A percentile compares a stretch with the other conserved stretches of the same genome.
These are phyloP conservation scores for Ataeniobius toweri DNA, from an alignment of 2,797 vertebrate genomes.

Conservation along the genomic window DNA sequence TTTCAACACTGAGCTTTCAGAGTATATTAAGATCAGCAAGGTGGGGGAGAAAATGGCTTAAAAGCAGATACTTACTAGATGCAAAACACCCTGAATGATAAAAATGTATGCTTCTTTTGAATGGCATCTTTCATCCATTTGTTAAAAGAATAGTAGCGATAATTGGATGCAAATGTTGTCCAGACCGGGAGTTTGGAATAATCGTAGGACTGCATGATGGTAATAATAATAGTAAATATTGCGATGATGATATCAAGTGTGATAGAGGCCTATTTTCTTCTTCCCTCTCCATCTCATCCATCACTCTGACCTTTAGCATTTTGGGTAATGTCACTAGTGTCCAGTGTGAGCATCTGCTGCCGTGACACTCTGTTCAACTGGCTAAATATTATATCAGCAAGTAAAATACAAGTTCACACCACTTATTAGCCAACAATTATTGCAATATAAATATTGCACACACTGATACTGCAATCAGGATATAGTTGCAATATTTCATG, in stretches of 20 bases:
- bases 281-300: background rate
- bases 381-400: background rate
- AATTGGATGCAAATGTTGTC: background rate
- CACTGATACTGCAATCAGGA: background rate
- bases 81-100: background rate
- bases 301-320: background rate
- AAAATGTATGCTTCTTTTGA: background rate
- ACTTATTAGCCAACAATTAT: background rate
- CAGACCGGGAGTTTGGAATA: background rate
- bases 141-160: too few relatives aligned
- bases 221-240: too few relatives aligned
- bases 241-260: too few relatives aligned
- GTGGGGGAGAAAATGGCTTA: background rate
- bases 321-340: background rate
- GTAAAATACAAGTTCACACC: background rate
- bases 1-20: constrained; percentile 9
- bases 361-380: background rate
- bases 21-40: constrained; percentile 31
- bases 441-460: background rate
- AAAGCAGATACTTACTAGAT: background rate
- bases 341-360: background rate
- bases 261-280: too few relatives aligned
- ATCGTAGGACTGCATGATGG: too few relatives aligned
- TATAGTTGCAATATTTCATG: background rate
- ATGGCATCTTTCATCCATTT: too few relatives aligned